Evolutionary conservation across 37 sponge, comb jelly and placozoan genomes (phyloP).

Genomic region (Ephydatia muelleri): DNA sequence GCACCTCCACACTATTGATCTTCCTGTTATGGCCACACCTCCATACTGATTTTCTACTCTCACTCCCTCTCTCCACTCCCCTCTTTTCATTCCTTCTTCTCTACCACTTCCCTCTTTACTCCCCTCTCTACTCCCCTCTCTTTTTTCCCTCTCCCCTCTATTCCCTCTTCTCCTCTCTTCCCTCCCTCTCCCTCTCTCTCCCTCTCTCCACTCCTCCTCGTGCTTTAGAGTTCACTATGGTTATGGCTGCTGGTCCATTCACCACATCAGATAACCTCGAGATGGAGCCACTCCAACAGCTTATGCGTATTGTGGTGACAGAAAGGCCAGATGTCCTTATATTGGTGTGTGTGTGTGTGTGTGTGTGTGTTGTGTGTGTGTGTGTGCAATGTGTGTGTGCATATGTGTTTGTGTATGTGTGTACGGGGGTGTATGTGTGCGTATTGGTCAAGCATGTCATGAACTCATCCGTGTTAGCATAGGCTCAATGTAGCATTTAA

Average conservation of each 20-base stretch:
- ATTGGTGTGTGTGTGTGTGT: constrained; percentile 28
- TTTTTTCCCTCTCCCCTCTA: neutral
- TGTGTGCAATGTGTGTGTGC: neutral
- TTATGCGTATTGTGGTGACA: constrained; percentile 33
- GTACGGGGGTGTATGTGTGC: neutral
- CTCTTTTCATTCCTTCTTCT: too few species aligned
- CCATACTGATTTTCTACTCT: neutral
- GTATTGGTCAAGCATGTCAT: neutral
- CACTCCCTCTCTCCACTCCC: too few species aligned
- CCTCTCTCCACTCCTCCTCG: too few species aligned
- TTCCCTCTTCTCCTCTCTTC: constrained; percentile 3
- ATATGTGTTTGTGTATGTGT: neutral
- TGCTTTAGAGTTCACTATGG: constrained; percentile 48
- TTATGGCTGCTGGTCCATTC: constrained; percentile 82
- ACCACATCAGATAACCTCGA: constrained; percentile 67
- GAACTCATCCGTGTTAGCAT: neutral
- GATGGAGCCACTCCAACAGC: constrained; percentile 59
- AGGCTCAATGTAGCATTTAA: neutral
- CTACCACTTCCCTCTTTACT: too few species aligned
- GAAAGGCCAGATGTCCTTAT: constrained; percentile 72
- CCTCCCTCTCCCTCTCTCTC: too few species aligned
- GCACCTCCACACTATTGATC: too few species aligned
- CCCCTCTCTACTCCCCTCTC: too few species aligned
- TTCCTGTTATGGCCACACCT: neutral
- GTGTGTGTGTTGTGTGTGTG: constrained; percentile 8